Percentiles rank a stretch among this genome's conserved stretches.
Conservation (phyloP, 2,888 invertebrate genomes). For the Chrysotoxum bicinctum region DNA sequence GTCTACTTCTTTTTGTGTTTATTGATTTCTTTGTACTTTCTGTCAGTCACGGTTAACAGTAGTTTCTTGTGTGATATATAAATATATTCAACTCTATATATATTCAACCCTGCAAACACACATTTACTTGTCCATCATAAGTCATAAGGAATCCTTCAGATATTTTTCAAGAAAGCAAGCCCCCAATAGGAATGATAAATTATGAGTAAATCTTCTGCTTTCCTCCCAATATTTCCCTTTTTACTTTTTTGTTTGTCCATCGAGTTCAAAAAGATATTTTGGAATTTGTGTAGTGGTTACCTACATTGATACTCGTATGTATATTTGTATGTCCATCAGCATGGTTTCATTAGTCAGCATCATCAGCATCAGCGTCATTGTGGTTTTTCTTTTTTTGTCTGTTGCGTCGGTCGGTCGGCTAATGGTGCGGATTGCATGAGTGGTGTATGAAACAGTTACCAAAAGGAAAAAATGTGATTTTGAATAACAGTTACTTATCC, state of each 20-base stretch:
- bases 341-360: constrained; percentile 70
- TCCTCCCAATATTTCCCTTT: neutral
- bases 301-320: neutral
- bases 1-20: neutral
- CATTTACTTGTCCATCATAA: neutral
- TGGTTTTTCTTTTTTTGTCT: neutral
- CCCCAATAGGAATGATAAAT: constrained; percentile 63
- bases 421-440: constrained; percentile 32
- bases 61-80: constrained; percentile 15
- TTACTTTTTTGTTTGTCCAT: neutral
- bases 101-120: neutral
- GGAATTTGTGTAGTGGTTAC: constrained; percentile 9
- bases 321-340: constrained; percentile 27
- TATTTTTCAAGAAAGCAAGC: constrained; percentile 14
- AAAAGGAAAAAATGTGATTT: constrained; percentile 55
- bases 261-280: constrained; percentile 35
- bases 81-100: neutral
- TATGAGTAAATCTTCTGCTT: constrained; percentile 39
- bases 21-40: constrained; percentile 4
- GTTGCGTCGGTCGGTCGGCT: neutral
- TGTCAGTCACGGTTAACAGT: constrained; percentile 46
- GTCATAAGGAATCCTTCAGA: constrained; percentile 36
- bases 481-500: constrained; percentile 60
- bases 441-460: constrained; percentile 55
- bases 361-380: constrained; percentile 29